Evolutionary conservation across 2,113 vertebrate genomes (phyloP), one percentile per base, ranked within the genome.

Genomic region (Apistogramma diplotaenia): DNA sequence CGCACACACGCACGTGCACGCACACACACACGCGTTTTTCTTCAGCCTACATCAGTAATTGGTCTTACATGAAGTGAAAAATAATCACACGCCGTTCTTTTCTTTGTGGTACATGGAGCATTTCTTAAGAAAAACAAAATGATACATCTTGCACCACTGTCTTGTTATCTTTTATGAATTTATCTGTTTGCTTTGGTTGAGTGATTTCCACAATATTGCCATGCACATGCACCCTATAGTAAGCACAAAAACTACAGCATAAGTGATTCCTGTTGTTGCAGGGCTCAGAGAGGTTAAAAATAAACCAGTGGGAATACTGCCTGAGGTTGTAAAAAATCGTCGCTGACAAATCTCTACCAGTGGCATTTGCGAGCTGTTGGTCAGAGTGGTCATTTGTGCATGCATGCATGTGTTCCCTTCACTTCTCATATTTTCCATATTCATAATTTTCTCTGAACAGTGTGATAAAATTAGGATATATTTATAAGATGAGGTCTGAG

Each of bases 251-350:
- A 84, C 74, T 75, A 78, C 62, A 80, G 56, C 74, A 82, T 85
- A 89, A 89, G 61, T 85, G 85, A 89, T 89, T 86, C 83, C 57
- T 76, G 70, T 90, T 85, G 43, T 83, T 70, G 89, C 81, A 89
- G 81, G 83, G 80, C n/a, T 40, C 35, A 55, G 65, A 72, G 59
- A 88, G 91, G 89, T 89, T 89, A 85, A 88, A 91, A 87, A 88
- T 90, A 90, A 90, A 86, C 86, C 85, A 88, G 76, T 10, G 62
- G 83, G 87, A 90, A 90, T 83, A 76, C 33, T 31, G 86, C 89
- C 86, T 4, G 79, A 58, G 89, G 89, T 78, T 54, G 19, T 65
- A 25, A 62, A 78, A 89, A 84, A 59, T 65, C 27, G 84, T 70
- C 16, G 53, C 72, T 76, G 82, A 82, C 76, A 81, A 79, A 85